Evolutionary conservation across 2,888 invertebrate species (phyloP).

Genomic region (Nysson spinosus): DNA sequence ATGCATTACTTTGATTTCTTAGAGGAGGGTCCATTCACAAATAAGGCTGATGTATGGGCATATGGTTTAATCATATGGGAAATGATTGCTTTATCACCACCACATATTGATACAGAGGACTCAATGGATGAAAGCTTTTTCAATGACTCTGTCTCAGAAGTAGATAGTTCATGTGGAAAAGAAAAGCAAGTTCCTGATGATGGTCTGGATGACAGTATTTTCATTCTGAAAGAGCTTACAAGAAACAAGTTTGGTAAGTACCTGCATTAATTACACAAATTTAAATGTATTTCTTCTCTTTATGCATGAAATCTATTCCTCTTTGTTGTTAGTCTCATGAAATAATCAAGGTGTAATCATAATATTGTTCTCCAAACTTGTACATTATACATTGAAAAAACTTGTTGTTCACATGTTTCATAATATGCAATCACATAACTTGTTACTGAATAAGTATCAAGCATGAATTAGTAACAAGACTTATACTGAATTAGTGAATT

Average conservation of each 20-base stretch:
- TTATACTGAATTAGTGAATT: too few relatives aligned
- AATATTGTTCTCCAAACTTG: too few relatives aligned
- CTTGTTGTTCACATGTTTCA: too few relatives aligned
- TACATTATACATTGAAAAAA: too few relatives aligned
- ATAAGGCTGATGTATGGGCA: constrained; percentile 89
- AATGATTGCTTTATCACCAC: constrained; percentile 86
- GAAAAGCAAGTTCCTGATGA: constrained; percentile 51
- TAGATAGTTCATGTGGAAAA: constrained; percentile 53
- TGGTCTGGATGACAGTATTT: constrained; percentile 58
- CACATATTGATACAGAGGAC: constrained; percentile 79
- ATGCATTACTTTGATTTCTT: constrained; percentile 6
- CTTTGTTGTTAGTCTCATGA: too few relatives aligned
- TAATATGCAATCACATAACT: too few relatives aligned
- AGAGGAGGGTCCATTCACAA: constrained; percentile 80
- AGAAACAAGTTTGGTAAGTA: constrained; percentile 55
- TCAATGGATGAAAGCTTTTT: constrained; percentile 46
- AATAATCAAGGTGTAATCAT: too few relatives aligned
- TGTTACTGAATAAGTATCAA: too few relatives aligned
- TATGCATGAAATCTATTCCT: too few relatives aligned
- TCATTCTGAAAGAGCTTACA: constrained; percentile 41
- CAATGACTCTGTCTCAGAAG: constrained; percentile 55
- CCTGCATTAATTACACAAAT: neutral
- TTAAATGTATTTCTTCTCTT: too few relatives aligned
- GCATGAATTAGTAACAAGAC: too few relatives aligned
- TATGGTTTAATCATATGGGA: constrained; percentile 89